These are phyloP conservation scores for Nephrotoma flavescens DNA, from an alignment of 2,888 invertebrate species.

Conservation along the genomic window DNA sequence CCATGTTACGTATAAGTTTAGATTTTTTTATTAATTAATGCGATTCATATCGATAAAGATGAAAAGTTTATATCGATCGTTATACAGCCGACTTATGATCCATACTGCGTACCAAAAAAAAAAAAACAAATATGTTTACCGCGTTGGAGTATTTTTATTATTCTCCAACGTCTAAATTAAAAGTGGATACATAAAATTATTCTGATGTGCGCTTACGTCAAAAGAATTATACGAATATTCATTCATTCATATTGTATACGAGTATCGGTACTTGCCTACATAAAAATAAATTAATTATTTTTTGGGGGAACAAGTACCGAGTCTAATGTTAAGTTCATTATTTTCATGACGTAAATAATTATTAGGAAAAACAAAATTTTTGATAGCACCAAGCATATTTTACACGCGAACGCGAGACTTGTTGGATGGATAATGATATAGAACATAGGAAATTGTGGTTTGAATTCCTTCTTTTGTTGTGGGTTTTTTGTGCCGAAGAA, in stretches of 20 bases:
- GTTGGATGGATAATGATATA: not conserved
- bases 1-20: too few species aligned
- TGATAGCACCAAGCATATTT: too few species aligned
- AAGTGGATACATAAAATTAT: not conserved
- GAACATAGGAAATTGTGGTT: not conserved
- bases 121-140: not conserved
- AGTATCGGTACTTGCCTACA: too few species aligned
- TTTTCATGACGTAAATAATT: too few species aligned
- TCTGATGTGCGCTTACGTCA: not conserved
- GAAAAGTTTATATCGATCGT: not conserved
- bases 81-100: not conserved
- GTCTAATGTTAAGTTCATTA: too few species aligned
- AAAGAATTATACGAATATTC: not conserved
- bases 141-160: not conserved
- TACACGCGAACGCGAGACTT: not conserved
- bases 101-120: not conserved
- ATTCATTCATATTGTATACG: not conserved
- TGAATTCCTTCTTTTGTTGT: not conserved
- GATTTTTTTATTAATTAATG: not conserved
- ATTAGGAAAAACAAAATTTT: too few species aligned
- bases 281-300: too few species aligned
- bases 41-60: not conserved
- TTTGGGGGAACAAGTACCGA: too few species aligned
- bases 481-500: not conserved
- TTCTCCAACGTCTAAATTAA: not conserved